phyloP scores from a whole-genome alignment of 2,888 invertebrate species.

The Boloria euphrosyne region DNA sequence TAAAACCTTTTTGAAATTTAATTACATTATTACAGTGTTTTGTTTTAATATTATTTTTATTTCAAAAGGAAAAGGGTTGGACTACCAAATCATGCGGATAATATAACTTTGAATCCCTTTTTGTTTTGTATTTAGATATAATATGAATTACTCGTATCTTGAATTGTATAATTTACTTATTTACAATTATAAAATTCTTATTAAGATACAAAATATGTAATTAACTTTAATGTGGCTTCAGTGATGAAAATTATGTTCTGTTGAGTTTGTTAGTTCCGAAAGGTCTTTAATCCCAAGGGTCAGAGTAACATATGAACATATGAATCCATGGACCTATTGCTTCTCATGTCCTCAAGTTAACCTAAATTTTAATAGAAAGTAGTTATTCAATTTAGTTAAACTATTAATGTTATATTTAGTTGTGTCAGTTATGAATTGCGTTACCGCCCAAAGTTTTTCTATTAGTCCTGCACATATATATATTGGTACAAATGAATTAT shows the following conservation, averaged over 20 bases:
- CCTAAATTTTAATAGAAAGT: slow-evolving; percentile 1
- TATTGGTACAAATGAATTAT: too few relatives aligned
- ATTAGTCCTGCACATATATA: too few relatives aligned
- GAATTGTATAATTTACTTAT: neutral
- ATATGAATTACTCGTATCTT: neutral
- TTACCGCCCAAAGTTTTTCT: too few relatives aligned
- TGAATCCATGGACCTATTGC: neutral
- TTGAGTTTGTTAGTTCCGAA: slow-evolving; percentile 3
- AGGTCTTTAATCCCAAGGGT: slow-evolving; percentile 4
- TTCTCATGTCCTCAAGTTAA: neutral
- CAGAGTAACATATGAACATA: neutral
- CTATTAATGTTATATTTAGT: neutral
- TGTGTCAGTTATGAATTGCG: too few relatives aligned
- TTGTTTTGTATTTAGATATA: slow-evolving; percentile 1
- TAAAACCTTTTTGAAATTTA: slow-evolving; percentile 45
- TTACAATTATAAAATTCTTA: neutral
- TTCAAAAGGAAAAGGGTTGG: neutral
- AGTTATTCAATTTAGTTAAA: neutral
- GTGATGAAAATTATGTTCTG: neutral
- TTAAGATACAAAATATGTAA: neutral
- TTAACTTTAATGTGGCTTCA: slow-evolving; percentile 3
- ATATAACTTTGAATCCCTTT: slow-evolving; percentile 1
- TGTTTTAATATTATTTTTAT: slow-evolving; percentile 25
- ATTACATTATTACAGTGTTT: slow-evolving; percentile 34
- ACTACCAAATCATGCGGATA: slow-evolving; percentile 10